Base-by-base conservation (phyloP, 1,140 invertebrate species). In the Zaprionus vittiger region DNA sequence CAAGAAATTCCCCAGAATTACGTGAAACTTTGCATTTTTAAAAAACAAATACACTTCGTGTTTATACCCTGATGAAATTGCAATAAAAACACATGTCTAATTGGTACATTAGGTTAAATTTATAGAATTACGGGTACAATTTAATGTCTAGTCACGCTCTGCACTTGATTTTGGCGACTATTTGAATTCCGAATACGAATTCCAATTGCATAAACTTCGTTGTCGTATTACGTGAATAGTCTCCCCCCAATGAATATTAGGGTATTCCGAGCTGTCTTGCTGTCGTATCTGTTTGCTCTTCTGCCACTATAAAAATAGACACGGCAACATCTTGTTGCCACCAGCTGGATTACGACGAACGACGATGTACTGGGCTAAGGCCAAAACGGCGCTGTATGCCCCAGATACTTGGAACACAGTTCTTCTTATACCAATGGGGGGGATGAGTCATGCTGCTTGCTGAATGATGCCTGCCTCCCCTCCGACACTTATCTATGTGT, bases 361-460 rank as follows among this genome's bases (percentile, higher is more conserved):
- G 41, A 47, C 47, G 47, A 47, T 15, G 47, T 72, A 62, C 37
- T 62, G 52, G 59, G 59, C 72, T 74, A 74, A 69, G 72, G 61
- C 73, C 69, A 65, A 55, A 60, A 44, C 73, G 37, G 26, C 61
- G 41, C 55, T 47, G 26, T 65, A 55, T 72, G 73, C 68, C 73
- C 73, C 68, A 76, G 68, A 76, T 76, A 76, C 73, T 75, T 38
- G 41, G 54, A 31, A 63, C 73, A 75, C 38, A 49, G 15, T 56
- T 22, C 54, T 56, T 41, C 62, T 64, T 64, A 20, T 52, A 38
- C 24, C 44, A 22, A 31, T n/a, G 57, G 66, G 72, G 26, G 38
- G 52, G 34, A 76, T 76, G 73, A 76, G 68, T 76, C 73, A 76
- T 15, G 26, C 37, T 54, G 37, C 20, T 2, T 2, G 3, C 11